Base-by-base conservation (phyloP, 2,888 invertebrate species). In the Fabriciana adippe region DNA sequence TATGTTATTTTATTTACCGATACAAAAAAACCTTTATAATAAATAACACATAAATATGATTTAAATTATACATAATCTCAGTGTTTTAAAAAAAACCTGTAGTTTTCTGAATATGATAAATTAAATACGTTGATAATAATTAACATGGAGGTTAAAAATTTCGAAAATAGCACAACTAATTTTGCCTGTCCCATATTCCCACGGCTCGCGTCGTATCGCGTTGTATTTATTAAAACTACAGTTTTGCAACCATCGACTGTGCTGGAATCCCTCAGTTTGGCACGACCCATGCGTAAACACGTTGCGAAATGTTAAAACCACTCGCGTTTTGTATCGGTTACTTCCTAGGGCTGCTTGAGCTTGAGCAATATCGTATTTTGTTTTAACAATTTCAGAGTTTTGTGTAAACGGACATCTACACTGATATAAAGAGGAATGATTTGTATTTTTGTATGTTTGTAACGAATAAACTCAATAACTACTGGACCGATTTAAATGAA, bases 161-260 rank as follows among this genome's bases (percentile, higher is more conserved):
- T 73, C 64, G 79, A 80, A 80, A 82, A 78, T 78, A 79, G 78
- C 76, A 75, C 56, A 78, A 68, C 84, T 85, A 85, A 83, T 82
- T 83, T 81, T 82, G 87, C 77, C 77, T 77, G 88, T 76, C 81
- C 88, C 76, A 88, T 85, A 84, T 90, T 89, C 88, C 81, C 86
- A 87, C 87, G 86, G 82, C 80, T 78, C 74, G 73, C 75, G 13
- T 63, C 70, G 62, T 59, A 64, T 41, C 53, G 61, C 26, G 60
- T 63, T 55, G 62, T 64, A 69, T 72, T 69, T 67, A 71, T 69
- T 64, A 63, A 60, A 67, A 59, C 26, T 26, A 67, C 72, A 76
- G 81, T 89, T 89, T 88, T 83, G 87, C 84, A 88, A 86, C 74
- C 68, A 55, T 48, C 64, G 47, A 21, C n/a, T 53, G 21, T 54